phyloP scores from a whole-genome alignment of 2,797 vertebrate species.

The Lepidocolaptes lacrymiger region DNA sequence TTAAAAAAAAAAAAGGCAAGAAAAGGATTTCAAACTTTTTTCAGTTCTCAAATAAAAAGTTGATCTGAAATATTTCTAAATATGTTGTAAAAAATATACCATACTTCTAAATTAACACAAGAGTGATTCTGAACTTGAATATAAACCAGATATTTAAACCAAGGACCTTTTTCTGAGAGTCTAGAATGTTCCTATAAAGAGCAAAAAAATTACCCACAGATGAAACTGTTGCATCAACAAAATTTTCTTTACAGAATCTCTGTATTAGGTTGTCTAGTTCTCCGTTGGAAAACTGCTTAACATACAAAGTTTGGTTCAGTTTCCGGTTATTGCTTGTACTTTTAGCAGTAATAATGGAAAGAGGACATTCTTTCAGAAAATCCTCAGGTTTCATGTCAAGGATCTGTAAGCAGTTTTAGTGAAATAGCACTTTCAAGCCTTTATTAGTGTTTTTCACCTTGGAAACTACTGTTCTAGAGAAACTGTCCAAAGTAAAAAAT shows the following conservation, averaged over 20 bases:
- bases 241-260: not conserved
- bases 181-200: not conserved
- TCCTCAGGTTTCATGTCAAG: not conserved
- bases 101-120: not conserved
- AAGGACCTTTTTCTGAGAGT: not conserved
- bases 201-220: not conserved
- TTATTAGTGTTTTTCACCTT: not conserved
- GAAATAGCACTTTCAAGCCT: not conserved
- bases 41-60: not conserved
- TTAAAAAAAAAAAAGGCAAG: not conserved
- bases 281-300: not conserved
- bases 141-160: not conserved
- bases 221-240: not conserved
- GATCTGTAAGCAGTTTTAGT: not conserved
- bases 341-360: not conserved
- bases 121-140: not conserved
- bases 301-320: not conserved
- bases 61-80: not conserved
- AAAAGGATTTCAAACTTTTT: not conserved
- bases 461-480: not conserved
- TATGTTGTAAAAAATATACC: not conserved
- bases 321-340: not conserved
- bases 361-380: not conserved
- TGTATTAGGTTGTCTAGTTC: not conserved
- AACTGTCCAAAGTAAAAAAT: not conserved